Percentiles rank a stretch among this genome's conserved stretches.
Conservation (phyloP, 2,113 vertebrate species). For the Salminus brasiliensis region DNA sequence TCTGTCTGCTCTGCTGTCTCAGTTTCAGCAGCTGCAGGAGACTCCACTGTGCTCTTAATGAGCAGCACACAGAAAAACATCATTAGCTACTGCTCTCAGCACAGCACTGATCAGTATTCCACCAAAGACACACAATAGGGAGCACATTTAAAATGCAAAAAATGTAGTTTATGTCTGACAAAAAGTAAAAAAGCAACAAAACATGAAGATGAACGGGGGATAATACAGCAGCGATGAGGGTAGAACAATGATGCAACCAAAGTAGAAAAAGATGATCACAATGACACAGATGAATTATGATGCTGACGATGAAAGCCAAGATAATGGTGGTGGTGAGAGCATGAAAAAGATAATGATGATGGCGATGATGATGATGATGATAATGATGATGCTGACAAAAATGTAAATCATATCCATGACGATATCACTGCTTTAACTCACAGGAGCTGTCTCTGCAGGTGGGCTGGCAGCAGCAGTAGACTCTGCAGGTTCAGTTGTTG, state of each 20-base stretch:
- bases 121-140: background rate
- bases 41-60: constrained; percentile 59
- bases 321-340: constrained; percentile 4
- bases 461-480: constrained; percentile 27
- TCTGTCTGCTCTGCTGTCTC: constrained; percentile 66
- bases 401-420: constrained; percentile 11
- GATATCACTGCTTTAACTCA: constrained; percentile 76
- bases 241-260: background rate
- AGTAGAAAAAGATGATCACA: background rate
- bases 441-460: constrained; percentile 76
- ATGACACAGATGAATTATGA: background rate
- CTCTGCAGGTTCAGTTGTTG: constrained; percentile 38
- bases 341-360: constrained; percentile 1
- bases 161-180: background rate
- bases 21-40: constrained; percentile 64
- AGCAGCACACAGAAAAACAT: constrained; percentile 41
- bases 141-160: constrained; percentile 12
- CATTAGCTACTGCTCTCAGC: constrained; percentile 17
- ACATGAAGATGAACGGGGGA: background rate
- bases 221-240: background rate
- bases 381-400: constrained; percentile 2
- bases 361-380: constrained; percentile 11
- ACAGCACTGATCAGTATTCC: background rate
- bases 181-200: background rate
- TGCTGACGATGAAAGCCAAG: background rate